These are phyloP conservation scores for Acrocephalus arundinaceus DNA, from an alignment of 2,113 vertebrate genomes.

Conservation along the genomic window DNA sequence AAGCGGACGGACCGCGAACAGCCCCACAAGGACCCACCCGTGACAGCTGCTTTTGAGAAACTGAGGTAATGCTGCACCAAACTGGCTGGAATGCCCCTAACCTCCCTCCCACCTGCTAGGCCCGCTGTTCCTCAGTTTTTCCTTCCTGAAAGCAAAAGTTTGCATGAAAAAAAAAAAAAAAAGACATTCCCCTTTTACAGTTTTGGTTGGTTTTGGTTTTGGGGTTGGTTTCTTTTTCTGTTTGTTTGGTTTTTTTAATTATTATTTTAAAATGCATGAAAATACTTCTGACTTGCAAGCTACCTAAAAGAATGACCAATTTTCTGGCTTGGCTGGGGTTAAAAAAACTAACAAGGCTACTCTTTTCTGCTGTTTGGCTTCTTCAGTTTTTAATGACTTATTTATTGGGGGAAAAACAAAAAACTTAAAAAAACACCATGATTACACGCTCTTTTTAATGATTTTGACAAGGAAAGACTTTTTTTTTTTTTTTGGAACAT, in stretches of 20 bases:
- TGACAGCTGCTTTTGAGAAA: conserved; percentile 98
- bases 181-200: conserved; percentile 80
- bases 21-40: conserved; percentile 91
- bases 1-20: conserved; percentile 91
- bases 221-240: not conserved
- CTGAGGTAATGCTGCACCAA: conserved; percentile 99
- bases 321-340: conserved; percentile 92
- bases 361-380: conserved; percentile 90
- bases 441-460: conserved; percentile 82
- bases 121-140: conserved; percentile 70
- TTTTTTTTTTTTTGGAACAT: conserved; percentile 53
- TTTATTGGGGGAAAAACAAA: conserved; percentile 57
- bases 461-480: conserved; percentile 79
- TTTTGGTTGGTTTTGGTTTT: conserved; percentile 64
- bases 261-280: conserved; percentile 85
- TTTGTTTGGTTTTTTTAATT: not conserved
- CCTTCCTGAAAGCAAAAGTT: conserved; percentile 88
- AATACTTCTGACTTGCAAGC: conserved; percentile 92
- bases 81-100: conserved; percentile 87
- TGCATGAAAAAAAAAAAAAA: conserved; percentile 84
- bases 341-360: conserved; percentile 88
- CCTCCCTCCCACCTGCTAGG: conserved; percentile 78
- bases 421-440: not conserved
- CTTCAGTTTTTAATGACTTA: conserved; percentile 84
- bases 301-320: conserved; percentile 92